Evolutionary conservation across 2,888 invertebrate species (phyloP).

Genomic region (Auanema sp.): DNA sequence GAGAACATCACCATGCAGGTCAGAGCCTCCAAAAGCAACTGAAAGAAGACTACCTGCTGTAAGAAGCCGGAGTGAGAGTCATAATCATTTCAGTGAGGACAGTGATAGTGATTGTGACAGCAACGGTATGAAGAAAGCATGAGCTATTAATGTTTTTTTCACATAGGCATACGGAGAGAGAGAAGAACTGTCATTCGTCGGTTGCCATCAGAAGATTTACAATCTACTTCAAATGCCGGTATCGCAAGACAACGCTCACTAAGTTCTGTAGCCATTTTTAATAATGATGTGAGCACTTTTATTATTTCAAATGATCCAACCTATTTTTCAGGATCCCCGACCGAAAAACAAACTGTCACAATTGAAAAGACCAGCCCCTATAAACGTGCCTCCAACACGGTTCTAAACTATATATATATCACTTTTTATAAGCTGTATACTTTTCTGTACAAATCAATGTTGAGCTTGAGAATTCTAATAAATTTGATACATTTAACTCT

Average conservation of each 20-base stretch:
- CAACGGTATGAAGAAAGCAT: background rate
- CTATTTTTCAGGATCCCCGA: slow-evolving; percentile 14
- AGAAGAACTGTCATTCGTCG: slow-evolving; percentile 40
- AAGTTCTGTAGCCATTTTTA: slow-evolving; percentile 46
- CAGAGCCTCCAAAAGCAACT: slow-evolving; percentile 28
- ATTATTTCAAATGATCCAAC: background rate
- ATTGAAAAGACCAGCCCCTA: slow-evolving; percentile 53
- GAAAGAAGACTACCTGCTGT: slow-evolving; percentile 13
- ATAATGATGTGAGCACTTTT: slow-evolving; percentile 29
- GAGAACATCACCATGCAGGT: slow-evolving; percentile 18
- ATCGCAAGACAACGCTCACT: slow-evolving; percentile 37
- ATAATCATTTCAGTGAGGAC: slow-evolving; percentile 4
- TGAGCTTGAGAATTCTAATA: too few relatives aligned
- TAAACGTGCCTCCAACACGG: slow-evolving; percentile 31
- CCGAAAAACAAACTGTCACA: slow-evolving; percentile 28
- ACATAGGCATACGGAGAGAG: slow-evolving; percentile 17
- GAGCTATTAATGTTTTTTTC: too few relatives aligned
- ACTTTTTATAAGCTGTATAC: too few relatives aligned
- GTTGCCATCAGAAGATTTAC: slow-evolving; percentile 29
- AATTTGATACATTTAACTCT: too few relatives aligned
- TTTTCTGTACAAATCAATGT: too few relatives aligned
- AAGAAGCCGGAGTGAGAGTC: slow-evolving; percentile 11
- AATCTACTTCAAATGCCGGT: slow-evolving; percentile 21
- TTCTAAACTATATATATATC: too few relatives aligned
- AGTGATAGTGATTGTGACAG: slow-evolving; percentile 25